A percentile compares a stretch with the other conserved stretches of the same genome.
Conservation (phyloP, 2,888 invertebrate species). For the Volucella bombylans region DNA sequence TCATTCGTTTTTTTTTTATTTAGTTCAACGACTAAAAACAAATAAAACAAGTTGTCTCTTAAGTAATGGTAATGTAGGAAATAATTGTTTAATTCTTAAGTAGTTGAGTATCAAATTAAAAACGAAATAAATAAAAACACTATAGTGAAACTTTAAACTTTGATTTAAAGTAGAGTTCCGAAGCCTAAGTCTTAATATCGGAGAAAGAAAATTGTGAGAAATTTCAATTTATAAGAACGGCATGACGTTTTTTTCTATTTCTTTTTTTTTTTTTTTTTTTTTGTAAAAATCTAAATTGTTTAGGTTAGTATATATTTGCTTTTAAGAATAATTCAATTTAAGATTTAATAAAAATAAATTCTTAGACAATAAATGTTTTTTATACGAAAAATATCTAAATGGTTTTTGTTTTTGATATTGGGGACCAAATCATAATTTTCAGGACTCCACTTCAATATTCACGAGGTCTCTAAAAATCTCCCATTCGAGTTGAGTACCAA, state of each 20-base stretch:
- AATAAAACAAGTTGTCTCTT: neutral
- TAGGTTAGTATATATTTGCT: constrained; percentile 10
- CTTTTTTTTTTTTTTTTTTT: constrained; percentile 17
- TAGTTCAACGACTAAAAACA: constrained; percentile 12
- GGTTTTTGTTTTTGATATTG: too few species aligned
- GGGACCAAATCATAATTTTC: too few species aligned
- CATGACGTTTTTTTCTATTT: neutral
- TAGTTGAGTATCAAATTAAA: constrained; percentile 65
- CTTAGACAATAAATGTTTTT: constrained; percentile 70
- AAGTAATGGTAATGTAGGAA: constrained; percentile 25
- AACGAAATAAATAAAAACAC: constrained; percentile 7
- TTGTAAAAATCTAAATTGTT: constrained; percentile 66
- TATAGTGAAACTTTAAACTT: neutral
- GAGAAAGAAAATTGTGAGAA: constrained; percentile 47
- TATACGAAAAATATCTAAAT: constrained; percentile 53
- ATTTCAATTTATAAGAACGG: constrained; percentile 24
- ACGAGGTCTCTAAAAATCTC: too few species aligned
- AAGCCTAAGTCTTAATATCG: constrained; percentile 63
- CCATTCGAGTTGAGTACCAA: too few species aligned
- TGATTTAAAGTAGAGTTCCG: constrained; percentile 3
- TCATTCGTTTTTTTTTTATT: neutral
- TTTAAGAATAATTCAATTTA: constrained; percentile 57
- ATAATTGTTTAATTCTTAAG: constrained; percentile 44
- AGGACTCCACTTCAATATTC: too few species aligned
- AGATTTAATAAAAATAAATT: constrained; percentile 61